Evolutionary conservation across 1,140 invertebrate species (phyloP), one percentile per base, ranked within the genome.

Genomic region (Phortica variegata): DNA sequence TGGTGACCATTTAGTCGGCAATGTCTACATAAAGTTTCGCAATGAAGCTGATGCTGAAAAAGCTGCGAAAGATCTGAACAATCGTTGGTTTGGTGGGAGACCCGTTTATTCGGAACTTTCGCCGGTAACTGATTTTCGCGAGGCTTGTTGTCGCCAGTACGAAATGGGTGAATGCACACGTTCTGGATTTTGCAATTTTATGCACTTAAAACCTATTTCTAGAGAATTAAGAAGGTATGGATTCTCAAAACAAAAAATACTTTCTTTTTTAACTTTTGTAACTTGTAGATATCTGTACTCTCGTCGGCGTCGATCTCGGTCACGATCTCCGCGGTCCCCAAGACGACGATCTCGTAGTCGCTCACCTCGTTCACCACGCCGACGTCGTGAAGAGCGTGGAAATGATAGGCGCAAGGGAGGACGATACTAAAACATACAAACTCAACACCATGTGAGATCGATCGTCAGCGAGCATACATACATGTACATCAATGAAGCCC

Each of bases 131-230:
- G 97, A 99, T 79, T 99, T 99, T 75, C 83, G 96, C 65, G 97
- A 99, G 82, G 96, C 96, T 16, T 98, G 97, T 77, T 99, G 97
- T 77, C 85, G 97, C 39, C 97, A 99, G 78, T 98, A 99, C 78
- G 96, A 98, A 81, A 96, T 98, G 91, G 95, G 95, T 3, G 95
- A 98, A 79, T 98, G 96, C 75, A 97, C 94, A 1, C 81, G 97
- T 46, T 96, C 94, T 70, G 97, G 96, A 37, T 99, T 99, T 78
- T 99, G 97, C 78, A 99, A 99, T 80, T 99, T 99, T 76, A 99
- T 99, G 97, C 97, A 99, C 76, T 81, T 99, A 72, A 98, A 98
- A 74, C 96, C 95, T 32, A 98, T 99, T 65, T 97, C 95, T 0
- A 79, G 94, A 56, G 93, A 95, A 71, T 77, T 98, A 19, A 81